Evolutionary conservation across 2,888 invertebrate species (phyloP), one percentile per base, ranked within the genome.

Genomic region (Cerceris rybyensis): DNA sequence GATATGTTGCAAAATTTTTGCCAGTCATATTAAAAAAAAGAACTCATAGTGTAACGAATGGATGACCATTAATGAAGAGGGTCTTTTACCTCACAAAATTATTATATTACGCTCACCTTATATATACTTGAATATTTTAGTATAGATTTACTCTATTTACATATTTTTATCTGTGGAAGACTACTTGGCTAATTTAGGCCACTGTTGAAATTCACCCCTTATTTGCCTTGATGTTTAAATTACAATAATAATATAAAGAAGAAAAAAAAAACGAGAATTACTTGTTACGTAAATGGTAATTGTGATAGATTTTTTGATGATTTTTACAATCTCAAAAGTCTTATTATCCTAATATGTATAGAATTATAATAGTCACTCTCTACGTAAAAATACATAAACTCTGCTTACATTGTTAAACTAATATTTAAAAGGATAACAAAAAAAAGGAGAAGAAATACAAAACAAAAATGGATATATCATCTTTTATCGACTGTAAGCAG

Each of bases 301-400:
- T 94, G 94, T 94, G 94, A 94, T 94, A 94, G 94, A 94, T 94
- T 94, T 94, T 94, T 94, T 94, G 94, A 94, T 94, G 94, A 94
- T 94, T 94, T 94, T 94, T 94, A 94, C 94, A 94, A 94, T 94
- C 94, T 93, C 94, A 94, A 93, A 93, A 92, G 91, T 93, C 93
- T 92, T 91, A 92, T 92, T 91, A 92, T 92, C 91, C 91, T 92
- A 92, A 92, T 89, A 92, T 93, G 90, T 92, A 92, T 93, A 92
- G 92, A 91, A 90, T 88, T 92, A 90, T 90, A 73, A 91, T 92
- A 92, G 90, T 91, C 92, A 92, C 91, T 91, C 91, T 92, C 91
- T 92, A 91, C 90, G 90, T 91, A 90, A 92, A 90, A 90, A 61
- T 73, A 75, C 63, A 70, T 67, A 66, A 73, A 86, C 87, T 88